These are phyloP conservation scores for Isurus oxyrinchus DNA, from an alignment of 2,113 vertebrate genomes.

Conservation along the genomic window DNA sequence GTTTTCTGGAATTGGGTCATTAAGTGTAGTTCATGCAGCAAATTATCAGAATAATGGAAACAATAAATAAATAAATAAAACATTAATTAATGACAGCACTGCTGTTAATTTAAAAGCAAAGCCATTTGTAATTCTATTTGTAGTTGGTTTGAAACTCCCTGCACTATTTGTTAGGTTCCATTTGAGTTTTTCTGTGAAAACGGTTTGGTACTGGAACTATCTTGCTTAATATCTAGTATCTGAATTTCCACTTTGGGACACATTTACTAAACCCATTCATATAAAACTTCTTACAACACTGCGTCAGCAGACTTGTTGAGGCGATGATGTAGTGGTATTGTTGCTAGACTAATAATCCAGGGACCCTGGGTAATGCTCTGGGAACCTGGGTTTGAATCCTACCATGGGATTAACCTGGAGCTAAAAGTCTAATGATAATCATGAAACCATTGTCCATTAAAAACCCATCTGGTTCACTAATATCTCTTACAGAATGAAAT, in stretches of 20 bases:
- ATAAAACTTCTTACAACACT: neutral
- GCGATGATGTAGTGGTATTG: too few species aligned
- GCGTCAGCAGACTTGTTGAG: neutral
- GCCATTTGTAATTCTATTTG: constrained; percentile 21
- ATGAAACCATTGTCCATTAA: too few species aligned
- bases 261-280: neutral
- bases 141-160: neutral
- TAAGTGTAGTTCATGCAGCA: neutral
- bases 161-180: neutral
- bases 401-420: too few species aligned
- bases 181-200: neutral
- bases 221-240: neutral
- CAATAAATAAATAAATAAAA: constrained; percentile 29
- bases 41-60: constrained; percentile 10
- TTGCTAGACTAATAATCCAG: too few species aligned
- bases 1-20: neutral
- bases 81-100: constrained; percentile 19
- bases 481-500: too few species aligned
- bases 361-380: too few species aligned
- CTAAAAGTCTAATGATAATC: too few species aligned
- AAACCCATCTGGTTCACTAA: too few species aligned
- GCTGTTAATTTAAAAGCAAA: neutral
- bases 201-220: neutral
- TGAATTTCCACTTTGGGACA: neutral
- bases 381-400: too few species aligned